Percentiles rank a stretch among this genome's conserved stretches.
phyloP scores from a whole-genome alignment of 2,113 vertebrate species.

The Lagopus leucura region DNA sequence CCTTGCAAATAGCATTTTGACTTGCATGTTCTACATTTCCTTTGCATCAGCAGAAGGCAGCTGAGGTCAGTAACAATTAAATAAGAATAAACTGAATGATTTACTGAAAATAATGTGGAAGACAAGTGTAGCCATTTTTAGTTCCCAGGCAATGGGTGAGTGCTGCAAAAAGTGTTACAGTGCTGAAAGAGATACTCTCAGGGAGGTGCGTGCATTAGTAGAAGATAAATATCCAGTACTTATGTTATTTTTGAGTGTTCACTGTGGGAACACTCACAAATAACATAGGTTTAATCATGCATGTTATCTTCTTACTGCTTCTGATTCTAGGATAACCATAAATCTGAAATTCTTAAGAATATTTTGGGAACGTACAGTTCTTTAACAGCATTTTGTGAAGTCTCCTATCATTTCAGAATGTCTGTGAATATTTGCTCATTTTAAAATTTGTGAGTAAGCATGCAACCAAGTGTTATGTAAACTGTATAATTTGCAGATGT shows the following conservation, averaged over 20 bases:
- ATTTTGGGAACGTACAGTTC: neutral
- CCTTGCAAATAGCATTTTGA: neutral
- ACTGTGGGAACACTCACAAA: neutral
- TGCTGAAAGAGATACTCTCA: conserved; percentile 4
- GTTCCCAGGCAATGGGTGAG: neutral
- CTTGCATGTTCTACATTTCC: conserved; percentile 3
- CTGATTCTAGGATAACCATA: neutral
- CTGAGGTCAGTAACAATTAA: conserved; percentile 15
- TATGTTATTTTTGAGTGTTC: neutral
- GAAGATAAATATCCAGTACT: neutral
- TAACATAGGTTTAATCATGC: neutral
- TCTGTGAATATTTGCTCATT: neutral
- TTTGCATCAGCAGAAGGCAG: neutral
- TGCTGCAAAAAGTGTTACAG: conserved; percentile 13
- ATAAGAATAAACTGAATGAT: neutral
- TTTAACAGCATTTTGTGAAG: neutral
- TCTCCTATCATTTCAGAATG: neutral
- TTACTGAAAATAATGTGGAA: conserved; percentile 42
- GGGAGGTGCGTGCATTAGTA: neutral
- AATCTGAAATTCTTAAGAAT: neutral
- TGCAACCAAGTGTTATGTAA: neutral
- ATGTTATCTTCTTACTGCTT: neutral
- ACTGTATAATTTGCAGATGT: neutral
- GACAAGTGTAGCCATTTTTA: conserved; percentile 49
- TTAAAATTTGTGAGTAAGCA: neutral